Base-by-base conservation (phyloP, 2,888 invertebrate species). In the Eulithis testata region DNA sequence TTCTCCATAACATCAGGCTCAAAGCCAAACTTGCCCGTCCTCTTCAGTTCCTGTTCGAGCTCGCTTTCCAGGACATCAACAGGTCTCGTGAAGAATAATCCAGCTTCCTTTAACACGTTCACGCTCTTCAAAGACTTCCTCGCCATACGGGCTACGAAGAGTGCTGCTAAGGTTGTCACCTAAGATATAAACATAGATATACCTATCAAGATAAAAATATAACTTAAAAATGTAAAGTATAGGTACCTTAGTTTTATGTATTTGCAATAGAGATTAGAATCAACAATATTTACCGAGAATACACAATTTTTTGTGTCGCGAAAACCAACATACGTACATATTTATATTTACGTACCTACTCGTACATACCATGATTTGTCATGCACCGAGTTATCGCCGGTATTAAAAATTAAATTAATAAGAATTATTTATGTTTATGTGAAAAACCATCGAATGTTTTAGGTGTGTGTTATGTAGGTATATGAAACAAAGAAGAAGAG, bases 1-100 rank as follows among this genome's bases (percentile, higher is more conserved):
- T 59, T 59, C 51, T 51, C 43, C 59, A 59, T 59, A 51, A 59
- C 43, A 31, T 59, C 51, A 43, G 59, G 59, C 12, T 51, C 51
- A 12, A 44, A 31, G 3, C 51, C 59, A 4, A 59, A 51, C 43
- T 51, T 59, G 51, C 51, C 44, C 11, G 50, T 59, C 4, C 59
- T 43, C 44, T 44, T 59, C 51, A 51, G 59, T 9, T 59, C 43
- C 21, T 12, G n/a, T 7, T 59, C 4, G 44, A 59, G 40, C 27
- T 50, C 40, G 9, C 21, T 4, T 37, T 40, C 5, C 50, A 59
- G 44, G 11, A 14, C 27, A 5, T 31, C 27, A 27, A 43, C 31
- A 11, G 51, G 43, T 40, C 59, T 51, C 6, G 59, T 59, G 44
- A 59, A 59, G 59, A 59, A 59, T 1, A 59, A 7, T 7, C 59